A percentile compares a stretch with the other conserved stretches of the same genome.
Conservation (phyloP, 2,888 invertebrate genomes). For the Aspidiotus destructor region DNA sequence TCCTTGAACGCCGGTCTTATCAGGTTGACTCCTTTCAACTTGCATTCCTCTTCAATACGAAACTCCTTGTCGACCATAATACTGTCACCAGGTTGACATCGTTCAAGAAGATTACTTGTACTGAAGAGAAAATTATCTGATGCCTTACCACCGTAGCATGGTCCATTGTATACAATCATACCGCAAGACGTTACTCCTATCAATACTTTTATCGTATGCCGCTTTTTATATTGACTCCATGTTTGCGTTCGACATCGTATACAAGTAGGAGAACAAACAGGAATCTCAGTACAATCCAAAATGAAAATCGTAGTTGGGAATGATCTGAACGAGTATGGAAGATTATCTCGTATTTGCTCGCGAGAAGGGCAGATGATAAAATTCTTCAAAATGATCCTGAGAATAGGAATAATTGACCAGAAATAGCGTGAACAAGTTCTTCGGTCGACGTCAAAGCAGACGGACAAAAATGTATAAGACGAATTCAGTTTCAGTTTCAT, state of each 20-base stretch:
- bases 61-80: slow-evolving; percentile 8
- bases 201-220: slow-evolving; percentile 15
- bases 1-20: slow-evolving; percentile 8
- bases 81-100: not conserved
- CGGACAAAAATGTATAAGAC: not conserved
- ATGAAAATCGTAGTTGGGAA: not conserved
- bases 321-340: not conserved
- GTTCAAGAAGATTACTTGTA: not conserved
- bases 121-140: slow-evolving; percentile 20
- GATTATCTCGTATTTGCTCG: not conserved
- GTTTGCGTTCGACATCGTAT: not conserved
- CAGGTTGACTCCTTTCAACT: not conserved
- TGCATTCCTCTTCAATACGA: not conserved
- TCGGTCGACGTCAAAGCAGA: not conserved
- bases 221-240: slow-evolving; percentile 7
- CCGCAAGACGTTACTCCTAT: slow-evolving; percentile 15
- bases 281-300: slow-evolving; percentile 10
- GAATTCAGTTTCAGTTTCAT: not conserved
- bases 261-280: not conserved
- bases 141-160: slow-evolving; percentile 10
- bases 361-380: not conserved
- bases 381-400: not conserved
- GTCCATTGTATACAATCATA: slow-evolving; percentile 2
- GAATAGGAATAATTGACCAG: not conserved
- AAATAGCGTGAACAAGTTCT: slow-evolving; percentile 1